phyloP scores from a whole-genome alignment of 1,140 invertebrate species.

The Caenorhabditis remanei region DNA sequence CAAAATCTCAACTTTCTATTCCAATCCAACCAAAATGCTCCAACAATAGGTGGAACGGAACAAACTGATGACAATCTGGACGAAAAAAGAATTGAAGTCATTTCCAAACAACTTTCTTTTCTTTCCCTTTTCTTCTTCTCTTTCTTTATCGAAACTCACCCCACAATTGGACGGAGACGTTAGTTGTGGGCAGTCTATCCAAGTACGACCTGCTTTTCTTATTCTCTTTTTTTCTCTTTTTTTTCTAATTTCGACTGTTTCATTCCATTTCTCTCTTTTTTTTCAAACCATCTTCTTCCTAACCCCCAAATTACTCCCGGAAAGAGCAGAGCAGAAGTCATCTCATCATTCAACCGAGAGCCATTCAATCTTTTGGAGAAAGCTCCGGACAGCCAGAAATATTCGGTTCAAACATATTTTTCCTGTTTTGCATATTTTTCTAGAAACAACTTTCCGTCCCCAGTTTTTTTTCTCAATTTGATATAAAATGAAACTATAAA shows the following conservation, averaged over 20 bases:
- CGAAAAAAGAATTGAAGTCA: constrained; percentile 15
- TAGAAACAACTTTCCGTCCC: no score
- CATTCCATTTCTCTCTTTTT: neutral
- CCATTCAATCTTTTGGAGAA: neutral
- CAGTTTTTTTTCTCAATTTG: no score
- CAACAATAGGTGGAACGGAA: constrained; percentile 26
- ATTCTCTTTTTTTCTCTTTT: neutral
- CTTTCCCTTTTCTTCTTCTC: neutral
- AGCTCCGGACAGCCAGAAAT: neutral
- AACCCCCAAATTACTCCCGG: neutral
- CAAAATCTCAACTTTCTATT: neutral
- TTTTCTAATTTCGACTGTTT: neutral
- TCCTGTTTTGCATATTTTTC: no score
- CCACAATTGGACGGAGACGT: neutral
- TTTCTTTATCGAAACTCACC: constrained; percentile 24
- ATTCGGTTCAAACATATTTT: no score
- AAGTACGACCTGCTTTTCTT: neutral
- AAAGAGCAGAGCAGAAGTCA: neutral
- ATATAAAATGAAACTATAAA: no score
- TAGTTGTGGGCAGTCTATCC: neutral
- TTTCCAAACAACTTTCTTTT: constrained; percentile 12
- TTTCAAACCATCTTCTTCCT: neutral
- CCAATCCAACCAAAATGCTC: neutral
- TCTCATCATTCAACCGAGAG: neutral
- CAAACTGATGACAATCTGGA: constrained; percentile 48